These are phyloP conservation scores for Mycteria americana DNA, from an alignment of 2,797 vertebrate species.

Conservation along the genomic window DNA sequence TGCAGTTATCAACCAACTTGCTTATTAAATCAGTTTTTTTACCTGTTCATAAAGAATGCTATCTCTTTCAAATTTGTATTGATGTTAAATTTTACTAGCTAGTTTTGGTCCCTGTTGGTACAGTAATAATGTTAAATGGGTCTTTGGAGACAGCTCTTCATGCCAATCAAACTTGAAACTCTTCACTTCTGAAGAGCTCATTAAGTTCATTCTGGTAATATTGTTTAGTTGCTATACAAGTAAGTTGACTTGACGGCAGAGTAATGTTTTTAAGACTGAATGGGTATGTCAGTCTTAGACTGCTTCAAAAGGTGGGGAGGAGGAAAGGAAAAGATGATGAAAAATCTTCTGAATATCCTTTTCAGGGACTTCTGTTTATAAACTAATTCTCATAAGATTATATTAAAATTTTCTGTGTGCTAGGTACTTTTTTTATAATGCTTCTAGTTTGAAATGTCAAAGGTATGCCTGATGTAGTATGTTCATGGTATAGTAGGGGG, in stretches of 20 bases:
- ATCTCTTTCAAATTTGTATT: neutral
- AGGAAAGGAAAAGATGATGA: neutral
- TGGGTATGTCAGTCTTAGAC: neutral
- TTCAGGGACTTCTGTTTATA: neutral
- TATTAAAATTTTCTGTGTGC: neutral
- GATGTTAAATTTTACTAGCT: neutral
- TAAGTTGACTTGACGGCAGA: neutral
- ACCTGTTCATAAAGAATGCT: neutral
- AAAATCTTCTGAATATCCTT: neutral
- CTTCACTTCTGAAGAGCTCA: neutral
- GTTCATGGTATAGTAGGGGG: neutral
- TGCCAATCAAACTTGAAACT: neutral
- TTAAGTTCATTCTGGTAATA: neutral
- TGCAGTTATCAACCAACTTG: fast-evolving
- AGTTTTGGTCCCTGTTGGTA: neutral
- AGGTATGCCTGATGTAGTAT: neutral
- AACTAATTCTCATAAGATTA: neutral
- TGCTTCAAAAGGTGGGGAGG: neutral
- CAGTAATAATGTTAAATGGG: neutral
- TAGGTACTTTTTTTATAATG: neutral
- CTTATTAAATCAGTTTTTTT: neutral
- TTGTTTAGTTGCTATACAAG: neutral
- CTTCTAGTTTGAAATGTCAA: neutral
- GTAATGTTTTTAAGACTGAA: neutral
- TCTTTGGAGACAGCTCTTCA: neutral